A percentile compares a stretch with the other conserved stretches of the same genome.
phyloP scores from a whole-genome alignment of 2,113 vertebrate genomes.

The Scytalopus superciliaris region DNA sequence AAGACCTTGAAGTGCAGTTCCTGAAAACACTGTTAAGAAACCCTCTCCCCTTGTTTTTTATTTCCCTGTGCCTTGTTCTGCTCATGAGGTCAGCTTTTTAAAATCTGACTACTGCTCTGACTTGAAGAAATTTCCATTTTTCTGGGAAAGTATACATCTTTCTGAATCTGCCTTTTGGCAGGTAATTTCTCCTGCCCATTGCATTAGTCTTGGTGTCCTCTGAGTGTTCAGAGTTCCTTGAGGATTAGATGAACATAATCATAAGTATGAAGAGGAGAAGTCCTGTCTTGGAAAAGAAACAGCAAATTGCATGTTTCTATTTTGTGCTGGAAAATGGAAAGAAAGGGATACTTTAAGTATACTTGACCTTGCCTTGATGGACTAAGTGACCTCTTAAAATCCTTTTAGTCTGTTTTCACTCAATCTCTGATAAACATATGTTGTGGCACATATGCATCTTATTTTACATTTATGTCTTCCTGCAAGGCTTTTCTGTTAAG shows the following conservation, averaged over 20 bases:
- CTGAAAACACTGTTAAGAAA: not conserved
- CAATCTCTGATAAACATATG: not conserved
- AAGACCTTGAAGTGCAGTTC: not conserved
- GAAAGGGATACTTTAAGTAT: not conserved
- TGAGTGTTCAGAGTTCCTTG: not conserved
- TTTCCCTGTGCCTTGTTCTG: not conserved
- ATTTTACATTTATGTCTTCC: not conserved
- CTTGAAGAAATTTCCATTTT: not conserved
- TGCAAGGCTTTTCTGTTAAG: not conserved
- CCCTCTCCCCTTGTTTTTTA: not conserved
- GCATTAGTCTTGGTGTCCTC: not conserved
- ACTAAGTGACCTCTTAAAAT: not conserved
- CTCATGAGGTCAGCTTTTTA: not conserved
- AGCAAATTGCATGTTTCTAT: not conserved
- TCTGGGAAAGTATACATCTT: not conserved
- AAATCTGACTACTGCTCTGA: accelerated
- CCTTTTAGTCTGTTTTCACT: not conserved
- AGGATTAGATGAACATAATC: not conserved
- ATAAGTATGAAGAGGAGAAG: not conserved
- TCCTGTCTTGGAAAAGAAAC: not conserved
- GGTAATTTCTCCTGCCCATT: not conserved
- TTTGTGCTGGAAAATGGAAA: not conserved
- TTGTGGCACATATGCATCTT: not conserved
- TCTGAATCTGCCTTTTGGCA: not conserved
- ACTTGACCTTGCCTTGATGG: not conserved